Evolutionary conservation across 2,113 vertebrate species (phyloP), one percentile per base, ranked within the genome.

Genomic region (Takifugu flavidus): DNA sequence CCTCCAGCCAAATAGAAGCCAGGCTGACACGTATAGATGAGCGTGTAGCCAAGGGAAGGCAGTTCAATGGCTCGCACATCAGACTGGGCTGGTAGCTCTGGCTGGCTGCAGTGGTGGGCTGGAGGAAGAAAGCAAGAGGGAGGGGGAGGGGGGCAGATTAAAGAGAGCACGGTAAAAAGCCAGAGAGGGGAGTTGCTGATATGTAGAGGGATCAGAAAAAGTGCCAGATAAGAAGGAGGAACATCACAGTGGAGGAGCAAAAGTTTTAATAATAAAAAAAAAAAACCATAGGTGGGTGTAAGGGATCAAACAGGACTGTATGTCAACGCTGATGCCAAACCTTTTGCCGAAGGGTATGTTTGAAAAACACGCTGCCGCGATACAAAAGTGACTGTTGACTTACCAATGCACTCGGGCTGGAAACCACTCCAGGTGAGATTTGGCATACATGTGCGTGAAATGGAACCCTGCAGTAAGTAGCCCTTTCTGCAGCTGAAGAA

Each of bases 341-440:
- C 7, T 20, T 39, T 56, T 50, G 13, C 46, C 52, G 14, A 44
- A 51, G 39, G 54, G 51, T 53, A 14, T 7, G 43, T 50, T 63
- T 45, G 20, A 25, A 39, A 15, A 55, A n/a, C 25, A 2, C 62
- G 5, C 59, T 59, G 72, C 26, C 51, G 6, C 12, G 46, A 25
- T 29, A 52, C 3, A 8, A 49, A 11, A 7, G 26, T 15, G 39
- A 53, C 27, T 44, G 15, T 44, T n/a, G 45, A 58, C 91, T 93
- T 78, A 98, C 97, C 92, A 75, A 98, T 90, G 63, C 97, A 99
- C 77, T 98, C 95, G 0, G 97, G 95, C 27, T 94, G 95, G 76
- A 93, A 74, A 25, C 97, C 96, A 7, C 94, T 99, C 97, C 97
- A 99, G 3, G 96, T 98, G 29, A 99, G 94, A 88, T 98, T 98